These are phyloP conservation scores for Typhlichthys eigenmanni DNA, from an alignment of 2,797 vertebrate species.

Conservation along the genomic window DNA sequence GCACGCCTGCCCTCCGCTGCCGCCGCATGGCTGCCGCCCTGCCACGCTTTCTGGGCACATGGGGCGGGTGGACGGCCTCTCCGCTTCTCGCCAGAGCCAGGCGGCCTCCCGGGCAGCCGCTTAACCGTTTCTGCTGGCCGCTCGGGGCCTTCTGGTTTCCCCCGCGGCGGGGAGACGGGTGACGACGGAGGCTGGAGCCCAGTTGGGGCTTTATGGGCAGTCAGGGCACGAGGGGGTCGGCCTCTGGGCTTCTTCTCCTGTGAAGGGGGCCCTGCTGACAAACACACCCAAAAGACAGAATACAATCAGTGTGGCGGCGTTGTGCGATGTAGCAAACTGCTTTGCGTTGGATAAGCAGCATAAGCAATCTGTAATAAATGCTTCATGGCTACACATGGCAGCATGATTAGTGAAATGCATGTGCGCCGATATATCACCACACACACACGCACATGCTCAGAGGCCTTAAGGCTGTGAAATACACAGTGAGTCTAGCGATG, in stretches of 20 bases:
- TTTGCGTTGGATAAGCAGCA: too few relatives aligned
- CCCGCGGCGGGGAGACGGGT: slow-evolving; percentile 75
- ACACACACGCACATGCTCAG: too few relatives aligned
- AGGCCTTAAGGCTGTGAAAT: too few relatives aligned
- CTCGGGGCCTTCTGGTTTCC: slow-evolving; percentile 79
- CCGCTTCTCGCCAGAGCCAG: slow-evolving; percentile 87
- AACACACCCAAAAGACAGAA: slow-evolving; percentile 19
- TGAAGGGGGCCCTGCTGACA: slow-evolving; percentile 71
- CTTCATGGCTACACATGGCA: background rate
- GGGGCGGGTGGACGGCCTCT: slow-evolving; percentile 90
- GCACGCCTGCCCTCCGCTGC: slow-evolving; percentile 78
- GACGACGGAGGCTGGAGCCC: slow-evolving; percentile 78
- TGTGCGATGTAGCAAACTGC: too few relatives aligned
- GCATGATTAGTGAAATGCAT: too few relatives aligned
- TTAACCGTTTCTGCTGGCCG: slow-evolving; percentile 86
- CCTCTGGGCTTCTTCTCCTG: slow-evolving; percentile 94
- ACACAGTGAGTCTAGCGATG: too few relatives aligned
- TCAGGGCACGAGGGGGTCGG: slow-evolving; percentile 88
- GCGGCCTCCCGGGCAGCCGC: slow-evolving; percentile 87
- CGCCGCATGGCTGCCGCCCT: slow-evolving; percentile 59
- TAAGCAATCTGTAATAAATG: background rate
- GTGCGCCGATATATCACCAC: too few relatives aligned
- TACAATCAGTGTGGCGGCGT: background rate
- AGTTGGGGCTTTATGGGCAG: slow-evolving; percentile 81
- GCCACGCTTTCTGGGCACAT: slow-evolving; percentile 71